These are phyloP conservation scores for Synanceia verrucosa DNA, from an alignment of 2,797 vertebrate species.

Conservation along the genomic window DNA sequence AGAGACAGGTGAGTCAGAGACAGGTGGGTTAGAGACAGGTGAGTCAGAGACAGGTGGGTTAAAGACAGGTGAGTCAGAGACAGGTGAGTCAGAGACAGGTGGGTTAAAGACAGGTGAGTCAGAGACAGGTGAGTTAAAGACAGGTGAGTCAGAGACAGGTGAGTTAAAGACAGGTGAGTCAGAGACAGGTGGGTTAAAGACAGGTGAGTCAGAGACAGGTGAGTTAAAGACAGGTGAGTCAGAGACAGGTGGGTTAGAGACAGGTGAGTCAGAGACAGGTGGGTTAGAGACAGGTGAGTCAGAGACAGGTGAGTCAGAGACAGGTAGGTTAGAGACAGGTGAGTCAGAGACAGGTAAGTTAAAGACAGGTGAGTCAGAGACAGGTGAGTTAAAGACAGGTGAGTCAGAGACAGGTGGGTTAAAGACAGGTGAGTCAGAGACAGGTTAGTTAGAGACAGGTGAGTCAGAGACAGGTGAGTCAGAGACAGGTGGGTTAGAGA, in stretches of 20 bases:
- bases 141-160: conserved; percentile 32
- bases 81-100: conserved; percentile 32
- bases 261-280: conserved; percentile 32
- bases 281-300: too few species aligned
- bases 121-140: too few species aligned
- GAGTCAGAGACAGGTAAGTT: conserved; percentile 43
- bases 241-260: too few species aligned
- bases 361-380: conserved; percentile 35
- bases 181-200: too few species aligned
- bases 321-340: not conserved
- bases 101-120: conserved; percentile 40
- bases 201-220: conserved; percentile 32
- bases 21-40: too few species aligned
- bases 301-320: conserved; percentile 35
- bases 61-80: too few species aligned
- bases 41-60: conserved; percentile 43
- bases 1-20: conserved; percentile 35
- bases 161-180: conserved; percentile 40
- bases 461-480: conserved; percentile 43
- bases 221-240: conserved; percentile 40
- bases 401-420: conserved; percentile 43
- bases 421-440: conserved; percentile 35
- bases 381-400: too few species aligned
- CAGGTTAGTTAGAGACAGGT: not conserved
- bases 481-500: conserved; percentile 33